Percentiles rank a stretch among this genome's conserved stretches.
These are phyloP conservation scores for Hedya salicella DNA, from an alignment of 2,888 invertebrate species.

Conservation along the genomic window DNA sequence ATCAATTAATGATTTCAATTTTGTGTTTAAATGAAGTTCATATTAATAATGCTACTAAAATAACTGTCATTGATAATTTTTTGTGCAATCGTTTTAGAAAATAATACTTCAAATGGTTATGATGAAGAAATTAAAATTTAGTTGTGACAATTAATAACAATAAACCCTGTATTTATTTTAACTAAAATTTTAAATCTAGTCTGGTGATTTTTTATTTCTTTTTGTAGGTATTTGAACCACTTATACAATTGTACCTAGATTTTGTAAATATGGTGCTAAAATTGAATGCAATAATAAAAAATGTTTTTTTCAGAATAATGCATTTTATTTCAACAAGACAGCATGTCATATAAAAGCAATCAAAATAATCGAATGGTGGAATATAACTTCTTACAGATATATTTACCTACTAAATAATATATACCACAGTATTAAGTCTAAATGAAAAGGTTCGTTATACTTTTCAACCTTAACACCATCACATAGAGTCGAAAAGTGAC, in stretches of 20 bases:
- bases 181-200: neutral
- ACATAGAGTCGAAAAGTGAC: too few relatives aligned
- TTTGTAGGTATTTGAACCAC: neutral
- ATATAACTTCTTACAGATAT: neutral
- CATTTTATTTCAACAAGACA: conserved; percentile 1
- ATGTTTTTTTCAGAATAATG: neutral
- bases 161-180: neutral
- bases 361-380: neutral
- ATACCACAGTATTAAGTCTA: too few relatives aligned
- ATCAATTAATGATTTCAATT: neutral
- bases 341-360: neutral
- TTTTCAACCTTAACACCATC: too few relatives aligned
- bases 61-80: neutral
- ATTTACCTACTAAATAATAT: neutral
- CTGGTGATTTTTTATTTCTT: neutral
- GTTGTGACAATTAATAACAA: neutral
- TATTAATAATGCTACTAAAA: neutral
- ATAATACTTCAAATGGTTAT: neutral
- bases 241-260: neutral
- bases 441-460: too few relatives aligned
- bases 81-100: neutral
- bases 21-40: conserved; percentile 2
- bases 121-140: neutral
- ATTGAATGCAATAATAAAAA: neutral
- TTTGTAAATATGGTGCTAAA: conserved; percentile 8